phyloP scores from a whole-genome alignment of 2,888 invertebrate genomes.

The Margaritifera margaritifera region DNA sequence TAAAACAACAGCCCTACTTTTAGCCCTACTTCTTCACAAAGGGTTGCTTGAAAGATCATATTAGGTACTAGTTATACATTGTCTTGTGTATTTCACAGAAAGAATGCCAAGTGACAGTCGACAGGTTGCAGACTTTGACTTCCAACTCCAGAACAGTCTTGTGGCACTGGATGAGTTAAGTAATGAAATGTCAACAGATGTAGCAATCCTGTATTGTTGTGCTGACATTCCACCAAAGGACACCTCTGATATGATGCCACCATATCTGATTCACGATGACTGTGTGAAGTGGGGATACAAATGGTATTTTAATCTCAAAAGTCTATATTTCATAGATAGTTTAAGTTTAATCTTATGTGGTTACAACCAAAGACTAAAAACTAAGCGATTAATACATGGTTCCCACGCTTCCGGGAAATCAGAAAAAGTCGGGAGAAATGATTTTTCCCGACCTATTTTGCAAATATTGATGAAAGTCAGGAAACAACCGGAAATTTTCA shows the following conservation, averaged over 20 bases:
- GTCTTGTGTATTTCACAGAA: constrained; percentile 42
- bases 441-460: no score
- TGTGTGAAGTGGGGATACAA: constrained; percentile 54
- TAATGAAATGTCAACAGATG: constrained; percentile 48
- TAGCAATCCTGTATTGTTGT: constrained; percentile 57
- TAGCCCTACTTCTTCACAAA: neutral
- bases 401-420: no score
- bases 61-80: no score
- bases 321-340: neutral
- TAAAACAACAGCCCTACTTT: neutral
- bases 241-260: constrained; percentile 41
- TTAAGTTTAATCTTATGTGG: neutral
- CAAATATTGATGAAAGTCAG: no score
- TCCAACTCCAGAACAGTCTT: constrained; percentile 66
- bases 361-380: neutral
- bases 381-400: no score
- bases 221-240: constrained; percentile 44
- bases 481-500: no score
- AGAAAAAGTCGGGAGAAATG: no score
- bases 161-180: constrained; percentile 57
- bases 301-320: constrained; percentile 37
- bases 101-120: constrained; percentile 64
- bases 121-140: constrained; percentile 64
- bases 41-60: neutral
- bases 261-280: constrained; percentile 52